phyloP scores from a whole-genome alignment of 2,888 invertebrate species.

The Dendrolimus houi region DNA sequence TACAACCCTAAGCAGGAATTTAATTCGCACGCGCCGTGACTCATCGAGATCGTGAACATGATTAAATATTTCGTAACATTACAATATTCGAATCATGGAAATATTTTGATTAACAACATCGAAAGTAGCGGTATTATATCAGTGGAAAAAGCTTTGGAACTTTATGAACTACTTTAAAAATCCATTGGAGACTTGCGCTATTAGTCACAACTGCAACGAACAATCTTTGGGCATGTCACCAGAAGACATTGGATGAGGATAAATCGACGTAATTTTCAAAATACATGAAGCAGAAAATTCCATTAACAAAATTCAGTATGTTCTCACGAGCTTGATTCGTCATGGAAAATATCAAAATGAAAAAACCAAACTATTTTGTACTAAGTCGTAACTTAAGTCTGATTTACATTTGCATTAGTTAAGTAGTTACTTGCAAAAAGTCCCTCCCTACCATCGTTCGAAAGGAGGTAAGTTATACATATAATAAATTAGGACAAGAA shows the following conservation, averaged over 20 bases:
- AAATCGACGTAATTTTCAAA: neutral
- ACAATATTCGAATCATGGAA: neutral
- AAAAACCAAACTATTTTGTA: no score
- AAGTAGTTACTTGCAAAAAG: no score
- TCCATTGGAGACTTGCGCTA: neutral
- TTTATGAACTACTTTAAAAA: neutral
- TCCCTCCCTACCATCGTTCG: no score
- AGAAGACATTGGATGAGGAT: neutral
- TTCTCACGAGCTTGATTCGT: neutral
- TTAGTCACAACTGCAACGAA: neutral
- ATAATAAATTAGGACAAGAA: no score
- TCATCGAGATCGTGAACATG: neutral
- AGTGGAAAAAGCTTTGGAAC: no score
- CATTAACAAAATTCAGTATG: neutral
- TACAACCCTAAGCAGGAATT: no score
- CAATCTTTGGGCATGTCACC: neutral
- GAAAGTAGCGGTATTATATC: no score
- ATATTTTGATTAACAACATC: neutral
- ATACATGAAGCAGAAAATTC: neutral
- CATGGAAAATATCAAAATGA: neutral
- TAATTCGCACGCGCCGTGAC: neutral
- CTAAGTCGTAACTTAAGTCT: no score
- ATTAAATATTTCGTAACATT: neutral
- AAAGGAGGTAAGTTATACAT: no score
- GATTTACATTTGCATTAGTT: no score